Evolutionary conservation across 23 tunicate species (phyloP).

Genomic region (Styela clava): DNA sequence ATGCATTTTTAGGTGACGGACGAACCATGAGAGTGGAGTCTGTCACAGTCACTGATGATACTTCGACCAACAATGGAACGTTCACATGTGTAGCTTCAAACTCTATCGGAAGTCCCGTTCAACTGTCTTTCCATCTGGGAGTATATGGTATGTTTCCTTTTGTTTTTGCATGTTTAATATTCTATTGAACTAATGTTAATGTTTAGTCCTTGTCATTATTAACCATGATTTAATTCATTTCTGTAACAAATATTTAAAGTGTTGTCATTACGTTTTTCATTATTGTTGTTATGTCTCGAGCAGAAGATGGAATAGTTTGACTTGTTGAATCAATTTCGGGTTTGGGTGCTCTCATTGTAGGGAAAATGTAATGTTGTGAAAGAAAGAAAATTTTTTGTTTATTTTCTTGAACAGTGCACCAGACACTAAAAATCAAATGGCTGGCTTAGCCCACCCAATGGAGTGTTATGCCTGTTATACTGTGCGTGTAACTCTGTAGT

Average conservation of each 20-base stretch:
- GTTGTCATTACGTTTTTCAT: neutral
- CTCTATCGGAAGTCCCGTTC: constrained; percentile 31
- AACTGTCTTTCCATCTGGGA: constrained; percentile 34
- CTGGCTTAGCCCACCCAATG: no score
- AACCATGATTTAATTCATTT: neutral
- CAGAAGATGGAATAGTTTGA: no score
- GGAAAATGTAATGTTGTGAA: no score
- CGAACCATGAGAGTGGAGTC: neutral
- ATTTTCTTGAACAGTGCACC: no score
- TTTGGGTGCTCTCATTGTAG: no score
- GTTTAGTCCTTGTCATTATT: neutral
- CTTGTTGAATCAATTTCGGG: no score
- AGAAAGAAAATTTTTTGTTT: no score
- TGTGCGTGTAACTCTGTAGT: no score
- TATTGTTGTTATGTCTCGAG: neutral
- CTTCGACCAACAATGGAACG: constrained; percentile 66
- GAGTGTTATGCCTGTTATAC: no score
- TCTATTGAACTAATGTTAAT: neutral
- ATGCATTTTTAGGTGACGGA: constrained; percentile 27
- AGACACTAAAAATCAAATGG: no score
- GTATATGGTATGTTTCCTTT: constrained; percentile 39
- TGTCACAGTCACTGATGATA: neutral
- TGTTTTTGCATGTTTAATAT: neutral
- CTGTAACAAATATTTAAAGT: neutral
- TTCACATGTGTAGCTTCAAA: constrained; percentile 58